These are phyloP conservation scores for Phlogophora meticulosa DNA, from an alignment of 2,888 invertebrate species.

Conservation along the genomic window DNA sequence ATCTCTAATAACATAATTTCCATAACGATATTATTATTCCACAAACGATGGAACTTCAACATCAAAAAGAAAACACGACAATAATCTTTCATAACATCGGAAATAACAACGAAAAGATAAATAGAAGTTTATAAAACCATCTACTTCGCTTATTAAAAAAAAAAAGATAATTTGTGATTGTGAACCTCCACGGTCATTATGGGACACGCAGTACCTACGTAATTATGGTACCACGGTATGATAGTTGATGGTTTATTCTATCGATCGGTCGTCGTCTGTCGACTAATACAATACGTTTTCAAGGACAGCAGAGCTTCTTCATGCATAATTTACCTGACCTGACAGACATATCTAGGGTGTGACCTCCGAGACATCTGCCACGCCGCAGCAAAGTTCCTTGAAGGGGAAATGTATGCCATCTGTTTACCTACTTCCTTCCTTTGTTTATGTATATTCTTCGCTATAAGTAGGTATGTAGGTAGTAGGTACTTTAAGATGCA, in stretches of 20 bases:
- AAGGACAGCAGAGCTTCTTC: conserved; percentile 46
- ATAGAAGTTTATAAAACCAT: conserved; percentile 18
- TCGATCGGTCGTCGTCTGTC: conserved; percentile 50
- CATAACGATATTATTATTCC: conserved; percentile 8
- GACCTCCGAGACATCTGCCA: conserved; percentile 50
- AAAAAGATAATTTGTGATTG: conserved; percentile 25
- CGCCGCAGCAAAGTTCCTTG: conserved; percentile 10
- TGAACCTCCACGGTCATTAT: conserved; percentile 20
- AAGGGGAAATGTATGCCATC: conserved; percentile 13
- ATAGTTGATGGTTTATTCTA: conserved; percentile 41
- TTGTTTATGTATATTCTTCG: conserved; percentile 1
- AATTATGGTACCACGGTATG: conserved; percentile 34
- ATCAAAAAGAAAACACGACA: conserved; percentile 19
- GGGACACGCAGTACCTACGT: conserved; percentile 31
- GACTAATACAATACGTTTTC: conserved; percentile 43
- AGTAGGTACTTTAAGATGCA: background rate
- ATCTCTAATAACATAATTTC: conserved; percentile 14
- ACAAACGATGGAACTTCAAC: conserved; percentile 4
- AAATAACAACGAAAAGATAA: conserved; percentile 1
- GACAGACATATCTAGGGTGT: conserved; percentile 38
- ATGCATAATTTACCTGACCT: conserved; percentile 55
- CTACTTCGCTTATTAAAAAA: conserved; percentile 25
- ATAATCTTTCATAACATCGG: background rate
- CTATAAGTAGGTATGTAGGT: background rate
- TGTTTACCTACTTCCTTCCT: conserved; percentile 15